Evolutionary conservation across 2,888 invertebrate genomes (phyloP).

Genomic region (Archips xylosteana): DNA sequence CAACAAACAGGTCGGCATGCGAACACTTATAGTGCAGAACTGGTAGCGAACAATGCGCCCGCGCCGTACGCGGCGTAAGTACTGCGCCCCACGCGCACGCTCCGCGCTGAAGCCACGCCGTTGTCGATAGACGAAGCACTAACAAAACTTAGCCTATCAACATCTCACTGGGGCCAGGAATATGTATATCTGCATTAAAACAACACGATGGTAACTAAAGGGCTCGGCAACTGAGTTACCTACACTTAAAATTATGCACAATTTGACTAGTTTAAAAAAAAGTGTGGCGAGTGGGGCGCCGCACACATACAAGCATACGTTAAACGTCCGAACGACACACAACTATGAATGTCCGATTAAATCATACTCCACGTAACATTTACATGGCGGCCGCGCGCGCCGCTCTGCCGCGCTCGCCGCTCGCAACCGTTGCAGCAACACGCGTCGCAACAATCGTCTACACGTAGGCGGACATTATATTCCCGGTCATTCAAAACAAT

Average conservation of each 20-base stretch:
- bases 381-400: constrained; percentile 30
- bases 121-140: background rate
- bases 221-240: background rate
- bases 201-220: constrained; percentile 3
- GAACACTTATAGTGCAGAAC: constrained; percentile 10
- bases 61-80: no score
- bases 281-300: background rate
- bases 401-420: background rate
- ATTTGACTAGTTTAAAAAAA: constrained; percentile 19
- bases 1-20: constrained; percentile 46
- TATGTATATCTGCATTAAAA: background rate
- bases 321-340: constrained; percentile 10
- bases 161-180: constrained; percentile 20
- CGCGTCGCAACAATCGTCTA: background rate
- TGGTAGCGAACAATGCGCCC: background rate
- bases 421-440: background rate
- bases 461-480: constrained; percentile 1
- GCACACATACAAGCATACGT: constrained; percentile 14
- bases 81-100: background rate
- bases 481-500: background rate
- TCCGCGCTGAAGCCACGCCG: background rate
- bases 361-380: constrained; percentile 13
- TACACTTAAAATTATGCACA: constrained; percentile 8
- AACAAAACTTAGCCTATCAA: constrained; percentile 19
- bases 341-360: constrained; percentile 18